A percentile compares a stretch with the other conserved stretches of the same genome.
Evolutionary conservation across 1,140 invertebrate genomes (phyloP).

Genomic region (Dolichoris vasculosae): DNA sequence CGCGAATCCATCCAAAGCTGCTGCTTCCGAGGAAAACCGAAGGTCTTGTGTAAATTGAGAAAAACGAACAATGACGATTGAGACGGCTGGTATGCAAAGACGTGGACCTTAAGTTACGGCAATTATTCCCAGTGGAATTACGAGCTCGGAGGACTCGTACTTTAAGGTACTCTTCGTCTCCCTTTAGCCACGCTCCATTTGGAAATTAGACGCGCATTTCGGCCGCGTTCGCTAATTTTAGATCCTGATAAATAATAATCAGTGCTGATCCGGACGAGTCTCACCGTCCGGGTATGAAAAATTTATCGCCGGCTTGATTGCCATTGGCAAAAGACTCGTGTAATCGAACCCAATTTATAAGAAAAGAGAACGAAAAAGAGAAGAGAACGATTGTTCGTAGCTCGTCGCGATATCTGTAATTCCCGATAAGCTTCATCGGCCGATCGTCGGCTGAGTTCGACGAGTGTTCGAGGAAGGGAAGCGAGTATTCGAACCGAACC

Average conservation of each 20-base stretch:
- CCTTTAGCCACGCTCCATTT: background rate
- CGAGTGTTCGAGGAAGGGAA: background rate
- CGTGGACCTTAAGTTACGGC: background rate
- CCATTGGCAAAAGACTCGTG: background rate
- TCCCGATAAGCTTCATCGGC: conserved; percentile 9
- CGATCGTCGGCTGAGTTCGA: background rate
- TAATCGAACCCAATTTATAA: background rate
- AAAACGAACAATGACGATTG: conserved; percentile 20
- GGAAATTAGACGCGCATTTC: background rate
- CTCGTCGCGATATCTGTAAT: background rate
- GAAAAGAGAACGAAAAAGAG: background rate
- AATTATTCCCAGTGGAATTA: background rate
- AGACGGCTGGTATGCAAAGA: background rate
- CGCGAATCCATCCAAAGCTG: background rate
- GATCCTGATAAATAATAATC: background rate
- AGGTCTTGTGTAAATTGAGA: conserved; percentile 13
- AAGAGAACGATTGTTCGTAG: background rate
- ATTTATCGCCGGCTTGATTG: background rate
- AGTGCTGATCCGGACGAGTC: background rate
- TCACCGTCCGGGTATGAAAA: background rate
- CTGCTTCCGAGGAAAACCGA: background rate
- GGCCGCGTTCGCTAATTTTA: background rate
- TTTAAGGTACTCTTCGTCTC: background rate
- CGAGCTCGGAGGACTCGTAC: background rate
- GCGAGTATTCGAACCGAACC: background rate